Evolutionary conservation across 1,140 invertebrate species (phyloP), one percentile per base, ranked within the genome.

Genomic region (Globodera rostochiensis): DNA sequence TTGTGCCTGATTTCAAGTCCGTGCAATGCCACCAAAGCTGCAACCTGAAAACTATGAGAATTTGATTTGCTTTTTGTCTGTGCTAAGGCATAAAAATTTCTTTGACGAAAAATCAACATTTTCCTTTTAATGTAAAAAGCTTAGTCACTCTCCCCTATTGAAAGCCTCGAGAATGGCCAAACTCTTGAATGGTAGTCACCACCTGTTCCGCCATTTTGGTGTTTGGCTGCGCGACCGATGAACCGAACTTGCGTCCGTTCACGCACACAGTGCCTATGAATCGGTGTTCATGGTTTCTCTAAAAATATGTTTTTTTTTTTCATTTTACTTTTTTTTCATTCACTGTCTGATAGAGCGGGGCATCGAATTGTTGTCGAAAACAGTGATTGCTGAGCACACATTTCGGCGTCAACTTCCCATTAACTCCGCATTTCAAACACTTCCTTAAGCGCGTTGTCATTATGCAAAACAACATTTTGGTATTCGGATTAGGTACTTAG

Each of bases 121-220:
- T 36, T 36, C 25, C 36, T 36, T 36, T 36, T 2, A 36, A 36
- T 36, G 36, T 36, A 36, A 36, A 36, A 36, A 36, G 36, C 36
- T 36, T 36, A 36, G 36, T 36, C 36, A 36, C 36, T 36, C 36
- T 36, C 36, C 21, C 11, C 53, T 19, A n/a, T 76, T 6, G 73
- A 77, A 77, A 73, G 9, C n/a, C 25, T 73, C 47, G 53, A 73
- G 6, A 25, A 25, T 70, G 25, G 25, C 25, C 53, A 15, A 79
- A 80, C 36, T 36, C 36, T 36, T 36, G 36, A 36, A 15, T 60
- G 9, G 49, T 49, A 25, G 19, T 21, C 50, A 21, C 87, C 15
- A 90, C 88, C 66, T 89, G 88, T 78, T 89, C 88, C 47, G 88
- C 88, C 87, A 89, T 87, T 74, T 87, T 86, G 13, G 81, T 84